Conservation (phyloP, 2,797 vertebrate species). For the Masticophis lateralis region DNA sequence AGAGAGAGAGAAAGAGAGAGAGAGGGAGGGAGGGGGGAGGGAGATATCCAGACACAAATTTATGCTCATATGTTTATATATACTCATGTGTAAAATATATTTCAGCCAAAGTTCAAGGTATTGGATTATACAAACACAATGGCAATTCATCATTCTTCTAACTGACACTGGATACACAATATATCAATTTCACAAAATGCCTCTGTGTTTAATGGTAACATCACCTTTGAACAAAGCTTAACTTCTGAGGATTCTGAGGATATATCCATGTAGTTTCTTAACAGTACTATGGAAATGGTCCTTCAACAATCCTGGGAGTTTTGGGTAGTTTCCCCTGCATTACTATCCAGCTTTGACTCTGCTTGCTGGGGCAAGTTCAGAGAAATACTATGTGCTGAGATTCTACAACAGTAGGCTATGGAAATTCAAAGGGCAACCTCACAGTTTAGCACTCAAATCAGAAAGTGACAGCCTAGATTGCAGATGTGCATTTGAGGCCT, state of each 20-base stretch:
- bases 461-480: neutral
- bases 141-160: neutral
- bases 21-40: neutral
- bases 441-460: neutral
- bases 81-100: neutral
- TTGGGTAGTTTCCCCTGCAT: neutral
- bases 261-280: neutral
- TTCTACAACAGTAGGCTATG: neutral
- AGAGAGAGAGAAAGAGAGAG: too few relatives aligned
- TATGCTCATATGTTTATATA: neutral
- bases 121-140: neutral
- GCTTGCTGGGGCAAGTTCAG: neutral
- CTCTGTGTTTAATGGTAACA: neutral
- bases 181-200: neutral
- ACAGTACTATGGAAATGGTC: neutral
- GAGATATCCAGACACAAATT: too few relatives aligned
- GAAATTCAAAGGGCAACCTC: neutral
- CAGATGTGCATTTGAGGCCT: neutral
- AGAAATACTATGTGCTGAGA: neutral
- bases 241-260: neutral
- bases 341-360: neutral
- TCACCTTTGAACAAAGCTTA: neutral
- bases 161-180: neutral
- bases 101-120: neutral
- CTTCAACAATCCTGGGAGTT: neutral